phyloP scores from a whole-genome alignment of 2,888 invertebrate species.

The Thymelicus acteon region DNA sequence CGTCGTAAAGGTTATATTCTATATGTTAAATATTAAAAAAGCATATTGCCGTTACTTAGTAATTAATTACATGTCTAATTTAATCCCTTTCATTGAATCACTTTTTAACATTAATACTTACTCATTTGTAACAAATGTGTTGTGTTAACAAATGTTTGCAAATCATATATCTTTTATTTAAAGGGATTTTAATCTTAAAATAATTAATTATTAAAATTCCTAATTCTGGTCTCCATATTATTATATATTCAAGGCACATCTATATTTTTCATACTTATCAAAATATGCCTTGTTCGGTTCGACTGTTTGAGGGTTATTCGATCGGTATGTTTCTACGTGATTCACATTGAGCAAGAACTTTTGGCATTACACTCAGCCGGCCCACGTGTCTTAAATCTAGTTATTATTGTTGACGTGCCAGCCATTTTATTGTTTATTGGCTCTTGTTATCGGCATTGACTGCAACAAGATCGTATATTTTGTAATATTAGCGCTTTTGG shows the following conservation, averaged over 20 bases:
- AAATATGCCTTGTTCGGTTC: slow-evolving; percentile 3
- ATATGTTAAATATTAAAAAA: no score
- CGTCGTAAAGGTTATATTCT: no score
- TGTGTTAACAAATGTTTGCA: no score
- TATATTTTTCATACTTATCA: not conserved
- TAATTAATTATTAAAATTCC: not conserved
- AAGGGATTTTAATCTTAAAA: no score
- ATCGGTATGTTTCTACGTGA: slow-evolving; percentile 38
- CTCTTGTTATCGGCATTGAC: slow-evolving; percentile 51
- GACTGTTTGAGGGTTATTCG: slow-evolving; percentile 6
- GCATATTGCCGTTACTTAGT: no score
- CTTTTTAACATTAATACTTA: no score
- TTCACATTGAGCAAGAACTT: slow-evolving; percentile 52
- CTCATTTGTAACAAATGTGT: no score
- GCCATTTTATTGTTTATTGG: slow-evolving; percentile 60
- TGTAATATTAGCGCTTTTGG: slow-evolving; percentile 43
- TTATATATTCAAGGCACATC: not conserved
- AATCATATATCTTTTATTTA: no score
- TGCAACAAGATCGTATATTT: slow-evolving; percentile 50
- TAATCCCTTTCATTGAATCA: no score
- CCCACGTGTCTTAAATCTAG: slow-evolving; percentile 56
- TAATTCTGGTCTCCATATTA: not conserved
- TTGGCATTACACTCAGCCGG: slow-evolving; percentile 52
- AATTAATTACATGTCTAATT: no score
- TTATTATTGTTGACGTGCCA: slow-evolving; percentile 55